Conservation (phyloP, 2,888 invertebrate genomes). For the Brachynemurus nebulosus region DNA sequence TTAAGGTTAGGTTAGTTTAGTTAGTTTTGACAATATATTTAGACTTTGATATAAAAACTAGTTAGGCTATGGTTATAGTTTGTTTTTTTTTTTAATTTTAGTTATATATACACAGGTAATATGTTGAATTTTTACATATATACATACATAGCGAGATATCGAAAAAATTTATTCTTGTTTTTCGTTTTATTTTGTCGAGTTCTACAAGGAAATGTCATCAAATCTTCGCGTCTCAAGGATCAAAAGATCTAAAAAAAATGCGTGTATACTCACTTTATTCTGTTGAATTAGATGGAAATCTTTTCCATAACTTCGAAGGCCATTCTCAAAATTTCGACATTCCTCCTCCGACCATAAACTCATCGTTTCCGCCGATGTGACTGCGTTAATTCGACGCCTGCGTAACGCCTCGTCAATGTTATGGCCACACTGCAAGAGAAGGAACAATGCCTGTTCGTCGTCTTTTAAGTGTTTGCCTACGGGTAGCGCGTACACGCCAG, state of each 20-base stretch:
- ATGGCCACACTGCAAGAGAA: slow-evolving; percentile 86
- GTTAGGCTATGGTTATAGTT: no score
- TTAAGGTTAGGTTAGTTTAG: no score
- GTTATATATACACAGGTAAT: no score
- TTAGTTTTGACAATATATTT: no score
- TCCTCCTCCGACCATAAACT: slow-evolving; percentile 96
- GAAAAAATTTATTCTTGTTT: no score
- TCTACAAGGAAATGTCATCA: background rate
- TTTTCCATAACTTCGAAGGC: slow-evolving; percentile 85
- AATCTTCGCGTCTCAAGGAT: background rate
- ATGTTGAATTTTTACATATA: no score
- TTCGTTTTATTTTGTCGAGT: no score
- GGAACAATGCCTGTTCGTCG: slow-evolving; percentile 78
- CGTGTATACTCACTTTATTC: slow-evolving; percentile 52
- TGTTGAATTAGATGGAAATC: slow-evolving; percentile 91
- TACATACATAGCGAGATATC: no score
- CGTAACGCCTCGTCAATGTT: slow-evolving; percentile 88
- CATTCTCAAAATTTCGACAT: slow-evolving; percentile 92
- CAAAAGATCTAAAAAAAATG: background rate
- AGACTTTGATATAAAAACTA: no score
- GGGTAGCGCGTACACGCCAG: slow-evolving; percentile 42
- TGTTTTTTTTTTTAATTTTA: no score
- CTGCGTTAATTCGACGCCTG: slow-evolving; percentile 53
- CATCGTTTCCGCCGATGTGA: slow-evolving; percentile 54
- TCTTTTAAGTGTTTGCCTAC: slow-evolving; percentile 67